Conservation (phyloP, 2,888 invertebrate genomes). For the Parnassius orleans region DNA sequence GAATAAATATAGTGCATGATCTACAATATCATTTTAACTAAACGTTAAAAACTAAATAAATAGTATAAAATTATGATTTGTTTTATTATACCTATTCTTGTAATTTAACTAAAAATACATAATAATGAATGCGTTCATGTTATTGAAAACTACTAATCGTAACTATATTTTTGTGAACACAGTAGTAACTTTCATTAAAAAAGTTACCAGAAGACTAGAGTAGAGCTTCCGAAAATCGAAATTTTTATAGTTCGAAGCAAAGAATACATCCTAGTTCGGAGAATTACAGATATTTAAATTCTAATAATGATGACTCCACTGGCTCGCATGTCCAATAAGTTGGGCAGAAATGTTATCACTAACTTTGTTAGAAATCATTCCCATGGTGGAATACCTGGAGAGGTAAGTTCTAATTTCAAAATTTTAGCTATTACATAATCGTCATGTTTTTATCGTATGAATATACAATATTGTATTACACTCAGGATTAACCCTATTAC, state of each 20-base stretch:
- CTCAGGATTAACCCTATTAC: too few species aligned
- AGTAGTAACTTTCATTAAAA: slow-evolving; percentile 27
- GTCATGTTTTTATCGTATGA: slow-evolving; percentile 14
- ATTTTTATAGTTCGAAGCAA: neutral
- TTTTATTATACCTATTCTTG: neutral
- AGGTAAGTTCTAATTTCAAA: slow-evolving; percentile 61
- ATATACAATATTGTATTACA: neutral
- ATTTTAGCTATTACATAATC: slow-evolving; percentile 63
- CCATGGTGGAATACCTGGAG: slow-evolving; percentile 71
- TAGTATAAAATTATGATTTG: neutral
- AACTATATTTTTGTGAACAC: slow-evolving; percentile 16
- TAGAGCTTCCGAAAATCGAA: neutral
- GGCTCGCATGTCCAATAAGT: slow-evolving; percentile 61
- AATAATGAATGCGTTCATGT: slow-evolving; percentile 43
- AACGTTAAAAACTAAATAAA: too few species aligned
- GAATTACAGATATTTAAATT: slow-evolving; percentile 23
- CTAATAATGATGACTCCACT: slow-evolving; percentile 65
- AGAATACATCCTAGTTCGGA: slow-evolving; percentile 9
- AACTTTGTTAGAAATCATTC: slow-evolving; percentile 67
- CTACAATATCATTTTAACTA: too few species aligned
- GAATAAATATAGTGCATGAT: too few species aligned
- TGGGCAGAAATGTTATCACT: slow-evolving; percentile 70
- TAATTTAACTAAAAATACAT: neutral
- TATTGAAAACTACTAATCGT: neutral
- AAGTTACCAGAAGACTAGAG: too few species aligned